phyloP scores from a whole-genome alignment of 2,888 invertebrate genomes.

The Drosophila kuntzei region DNA sequence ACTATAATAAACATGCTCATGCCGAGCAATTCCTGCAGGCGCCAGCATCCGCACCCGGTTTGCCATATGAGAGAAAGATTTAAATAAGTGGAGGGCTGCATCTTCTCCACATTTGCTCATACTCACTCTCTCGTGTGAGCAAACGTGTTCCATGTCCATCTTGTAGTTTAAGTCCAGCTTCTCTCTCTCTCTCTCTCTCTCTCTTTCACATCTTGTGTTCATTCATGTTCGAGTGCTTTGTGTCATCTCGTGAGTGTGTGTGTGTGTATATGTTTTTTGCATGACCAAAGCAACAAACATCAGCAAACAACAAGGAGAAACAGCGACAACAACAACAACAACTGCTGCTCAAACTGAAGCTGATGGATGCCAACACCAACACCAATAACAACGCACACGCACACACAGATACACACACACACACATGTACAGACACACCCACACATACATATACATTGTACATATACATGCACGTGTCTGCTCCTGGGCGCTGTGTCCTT shows the following conservation, averaged over 20 bases:
- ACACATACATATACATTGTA: constrained; percentile 36
- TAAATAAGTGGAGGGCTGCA: constrained; percentile 48
- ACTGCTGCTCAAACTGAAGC: constrained; percentile 20
- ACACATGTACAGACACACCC: constrained; percentile 13
- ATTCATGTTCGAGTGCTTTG: constrained; percentile 44
- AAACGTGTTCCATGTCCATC: constrained; percentile 48
- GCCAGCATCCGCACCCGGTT: constrained; percentile 42
- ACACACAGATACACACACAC: constrained; percentile 32
- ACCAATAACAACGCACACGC: constrained; percentile 17
- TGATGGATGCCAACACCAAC: constrained; percentile 42
- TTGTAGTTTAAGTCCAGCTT: constrained; percentile 54
- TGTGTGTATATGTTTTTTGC: constrained; percentile 53
- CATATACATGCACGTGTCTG: constrained; percentile 39
- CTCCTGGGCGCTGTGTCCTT: constrained; percentile 73
- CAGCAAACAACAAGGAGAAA: constrained; percentile 45
- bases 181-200: constrained; percentile 1
- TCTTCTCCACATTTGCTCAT: not conserved
- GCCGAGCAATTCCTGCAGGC: constrained; percentile 58
- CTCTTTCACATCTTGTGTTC: constrained; percentile 33
- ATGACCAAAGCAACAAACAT: constrained; percentile 59
- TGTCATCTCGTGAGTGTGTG: constrained; percentile 11
- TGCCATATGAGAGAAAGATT: constrained; percentile 71
- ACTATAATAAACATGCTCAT: constrained; percentile 30
- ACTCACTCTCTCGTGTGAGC: constrained; percentile 16
- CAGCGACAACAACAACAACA: not conserved